Evolutionary conservation across 2,888 invertebrate species (phyloP), one percentile per base, ranked within the genome.

Genomic region (Diarsia brunnea): DNA sequence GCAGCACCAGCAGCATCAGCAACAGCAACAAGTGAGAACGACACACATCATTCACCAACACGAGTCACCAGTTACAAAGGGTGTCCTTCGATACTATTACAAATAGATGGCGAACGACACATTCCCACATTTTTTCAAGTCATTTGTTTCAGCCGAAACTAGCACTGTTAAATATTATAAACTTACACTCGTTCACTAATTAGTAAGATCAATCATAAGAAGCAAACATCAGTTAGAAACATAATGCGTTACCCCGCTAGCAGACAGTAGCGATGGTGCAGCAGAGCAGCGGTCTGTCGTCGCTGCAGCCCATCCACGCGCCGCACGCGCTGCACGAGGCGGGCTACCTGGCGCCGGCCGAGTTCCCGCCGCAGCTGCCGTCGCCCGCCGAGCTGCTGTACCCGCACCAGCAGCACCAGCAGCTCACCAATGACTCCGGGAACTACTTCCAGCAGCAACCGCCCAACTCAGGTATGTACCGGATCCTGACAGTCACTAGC

Each of bases 1-100:
- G 89, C 96, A 95, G 89, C 96, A 96, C 73, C 95, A 95, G 73
- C 94, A 95, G 74, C 94, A 94, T 11, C 94, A 95, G 31, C 94
- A 94, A n/a, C 96, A 96, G 70, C 95, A 95, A 31, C 92, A 92
- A 47, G 82, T 82, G 1, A 27, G 69, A 27, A 2, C 24, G n/a
- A 11, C 14, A 3, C 3, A 12, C n/a, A 43, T 21, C 38, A 43
- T 19, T 19, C 8, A 12, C 16, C 27, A 16, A 5, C 21, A 27
- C 4, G 12, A 38, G 1, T 38, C 8, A 38, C 38, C 38, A 38
- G 38, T 38, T 38, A 38, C 38, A 38, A 38, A 38, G 5, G 38
- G 38, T 38, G 38, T 38, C 14, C 16, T 58, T 19, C 0, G 27
- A 55, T 58, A 58, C 24, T 8, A 58, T 58, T 16, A 19, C 16